Evolutionary conservation across 1,140 invertebrate genomes (phyloP).

Genomic region (Campoletis sonorensis): DNA sequence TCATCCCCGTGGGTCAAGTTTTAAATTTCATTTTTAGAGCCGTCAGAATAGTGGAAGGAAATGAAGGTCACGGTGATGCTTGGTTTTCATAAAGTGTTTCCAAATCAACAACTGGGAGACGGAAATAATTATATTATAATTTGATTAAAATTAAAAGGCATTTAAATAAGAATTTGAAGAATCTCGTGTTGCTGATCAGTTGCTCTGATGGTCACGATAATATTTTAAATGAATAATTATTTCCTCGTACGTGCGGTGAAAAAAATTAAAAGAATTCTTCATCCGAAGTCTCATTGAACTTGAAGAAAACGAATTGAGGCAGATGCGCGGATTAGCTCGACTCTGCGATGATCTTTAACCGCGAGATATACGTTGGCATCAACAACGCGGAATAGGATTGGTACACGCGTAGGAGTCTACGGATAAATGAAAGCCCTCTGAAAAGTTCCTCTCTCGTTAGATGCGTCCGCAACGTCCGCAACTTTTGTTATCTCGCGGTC

Average conservation of each 20-base stretch:
- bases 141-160: too few relatives aligned
- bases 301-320: background rate
- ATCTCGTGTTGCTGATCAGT: too few relatives aligned
- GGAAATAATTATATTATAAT: too few relatives aligned
- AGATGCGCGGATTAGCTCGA: background rate
- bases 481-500: conserved; percentile 65
- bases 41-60: too few relatives aligned
- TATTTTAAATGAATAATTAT: too few relatives aligned
- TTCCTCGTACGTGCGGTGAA: too few relatives aligned
- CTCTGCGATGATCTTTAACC: background rate
- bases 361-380: conserved; percentile 44
- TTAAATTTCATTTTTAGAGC: background rate
- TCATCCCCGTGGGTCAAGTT: background rate
- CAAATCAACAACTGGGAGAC: too few relatives aligned
- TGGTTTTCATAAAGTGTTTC: too few relatives aligned
- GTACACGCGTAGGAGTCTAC: conserved; percentile 52
- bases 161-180: too few relatives aligned
- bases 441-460: conserved; percentile 51
- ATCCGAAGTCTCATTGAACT: background rate
- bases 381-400: conserved; percentile 55
- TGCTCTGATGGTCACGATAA: too few relatives aligned
- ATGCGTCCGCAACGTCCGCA: conserved; percentile 52
- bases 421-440: conserved; percentile 61
- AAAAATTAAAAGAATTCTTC: too few relatives aligned
- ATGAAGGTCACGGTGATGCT: too few relatives aligned